phyloP scores from a whole-genome alignment of 1,140 invertebrate genomes.

The Diabrotica undecimpunctata region DNA sequence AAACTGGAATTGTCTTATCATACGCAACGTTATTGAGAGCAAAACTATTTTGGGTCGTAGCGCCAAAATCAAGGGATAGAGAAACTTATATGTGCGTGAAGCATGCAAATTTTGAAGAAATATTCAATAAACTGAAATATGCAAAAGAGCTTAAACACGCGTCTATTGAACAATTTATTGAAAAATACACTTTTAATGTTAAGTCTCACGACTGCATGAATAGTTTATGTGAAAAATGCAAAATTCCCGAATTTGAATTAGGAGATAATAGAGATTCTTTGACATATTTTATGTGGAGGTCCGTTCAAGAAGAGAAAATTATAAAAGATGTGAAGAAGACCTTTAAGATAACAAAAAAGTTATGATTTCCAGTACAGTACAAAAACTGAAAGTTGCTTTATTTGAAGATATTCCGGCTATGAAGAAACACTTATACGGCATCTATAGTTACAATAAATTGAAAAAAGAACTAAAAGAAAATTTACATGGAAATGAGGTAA shows the following conservation, averaged over 20 bases:
- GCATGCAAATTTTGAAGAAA: constrained; percentile 27
- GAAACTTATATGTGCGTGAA: constrained; percentile 34
- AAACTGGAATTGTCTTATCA: too few relatives aligned
- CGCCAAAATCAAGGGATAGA: constrained; percentile 23
- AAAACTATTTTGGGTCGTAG: constrained; percentile 15
- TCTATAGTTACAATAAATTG: too few relatives aligned
- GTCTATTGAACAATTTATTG: constrained; percentile 21
- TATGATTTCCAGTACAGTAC: too few relatives aligned
- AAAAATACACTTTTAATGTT: constrained; percentile 14
- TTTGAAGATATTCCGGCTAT: too few relatives aligned
- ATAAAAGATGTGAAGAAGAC: constrained; percentile 7
- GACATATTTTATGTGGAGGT: constrained; percentile 33
- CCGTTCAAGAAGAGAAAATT: constrained; percentile 28
- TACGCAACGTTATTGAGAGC: background rate
- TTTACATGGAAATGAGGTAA: too few relatives aligned
- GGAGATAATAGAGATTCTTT: constrained; percentile 18
- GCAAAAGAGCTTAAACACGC: constrained; percentile 13
- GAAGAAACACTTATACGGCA: too few relatives aligned
- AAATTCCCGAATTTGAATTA: constrained; percentile 22
- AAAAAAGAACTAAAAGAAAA: too few relatives aligned
- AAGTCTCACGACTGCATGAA: constrained; percentile 34
- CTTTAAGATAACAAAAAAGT: too few relatives aligned
- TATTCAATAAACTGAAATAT: constrained; percentile 17
- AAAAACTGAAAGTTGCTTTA: too few relatives aligned
- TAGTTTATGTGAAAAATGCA: constrained; percentile 29